Conservation (phyloP, 2,113 vertebrate species). For the Eulemur rufifrons region DNA sequence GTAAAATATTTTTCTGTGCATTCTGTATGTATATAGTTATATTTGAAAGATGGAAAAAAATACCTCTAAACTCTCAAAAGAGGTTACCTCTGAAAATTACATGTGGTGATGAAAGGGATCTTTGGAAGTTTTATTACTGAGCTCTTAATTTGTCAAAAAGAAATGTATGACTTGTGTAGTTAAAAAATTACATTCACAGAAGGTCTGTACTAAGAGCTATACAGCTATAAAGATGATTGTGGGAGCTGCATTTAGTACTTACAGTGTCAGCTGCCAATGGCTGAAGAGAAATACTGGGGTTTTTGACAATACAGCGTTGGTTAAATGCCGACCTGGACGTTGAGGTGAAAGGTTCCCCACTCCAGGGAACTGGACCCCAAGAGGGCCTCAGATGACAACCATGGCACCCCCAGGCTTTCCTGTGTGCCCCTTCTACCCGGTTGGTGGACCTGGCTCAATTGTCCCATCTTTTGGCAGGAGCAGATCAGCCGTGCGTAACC, state of each 20-base stretch:
- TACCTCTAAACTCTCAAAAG: not conserved
- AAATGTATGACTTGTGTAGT: not conserved
- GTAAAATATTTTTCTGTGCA: not conserved
- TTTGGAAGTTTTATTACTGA: not conserved
- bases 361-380: not conserved
- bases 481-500: conserved; percentile 90
- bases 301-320: not conserved
- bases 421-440: not conserved
- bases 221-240: not conserved
- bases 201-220: not conserved
- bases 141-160: not conserved
- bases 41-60: not conserved
- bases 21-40: not conserved
- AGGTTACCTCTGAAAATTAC: not conserved
- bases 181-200: not conserved
- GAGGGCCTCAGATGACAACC: not conserved
- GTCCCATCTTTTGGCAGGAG: conserved; percentile 84
- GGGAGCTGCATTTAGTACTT: not conserved
- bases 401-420: not conserved
- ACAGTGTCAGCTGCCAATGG: not conserved
- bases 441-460: not conserved
- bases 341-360: not conserved
- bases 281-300: not conserved
- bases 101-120: not conserved
- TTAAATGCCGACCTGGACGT: not conserved